Percentiles rank a stretch among this genome's conserved stretches.
Conservation (phyloP, 2,888 invertebrate genomes). For the Alcis repandata region DNA sequence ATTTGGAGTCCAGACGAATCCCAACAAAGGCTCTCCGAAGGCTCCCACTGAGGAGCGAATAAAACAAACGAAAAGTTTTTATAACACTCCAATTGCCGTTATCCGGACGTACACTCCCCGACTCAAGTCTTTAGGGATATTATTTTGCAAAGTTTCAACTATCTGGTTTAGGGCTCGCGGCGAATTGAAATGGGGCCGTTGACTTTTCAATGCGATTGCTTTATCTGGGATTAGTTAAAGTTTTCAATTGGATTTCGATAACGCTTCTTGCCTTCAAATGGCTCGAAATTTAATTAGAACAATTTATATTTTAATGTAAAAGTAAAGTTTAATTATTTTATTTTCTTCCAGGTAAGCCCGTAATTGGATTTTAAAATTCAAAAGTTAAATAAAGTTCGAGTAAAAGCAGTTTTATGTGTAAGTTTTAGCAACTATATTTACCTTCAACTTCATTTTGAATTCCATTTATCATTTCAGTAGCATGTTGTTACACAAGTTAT, state of each 20-base stretch:
- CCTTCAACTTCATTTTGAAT: too few relatives aligned
- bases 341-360: conserved; percentile 1
- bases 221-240: conserved; percentile 5
- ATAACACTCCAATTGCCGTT: conserved; percentile 68
- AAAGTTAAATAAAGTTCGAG: not conserved
- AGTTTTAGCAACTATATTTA: not conserved
- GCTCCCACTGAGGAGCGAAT: conserved; percentile 55
- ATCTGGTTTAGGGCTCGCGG: conserved; percentile 28
- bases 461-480: not conserved
- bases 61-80: conserved; percentile 81
- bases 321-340: not conserved
- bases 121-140: conserved; percentile 41
- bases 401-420: not conserved
- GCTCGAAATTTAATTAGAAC: not conserved
- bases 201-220: conserved; percentile 20
- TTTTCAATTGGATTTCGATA: conserved; percentile 4
- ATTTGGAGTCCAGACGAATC: conserved; percentile 72
- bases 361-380: not conserved
- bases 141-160: conserved; percentile 41
- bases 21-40: conserved; percentile 53
- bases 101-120: conserved; percentile 54
- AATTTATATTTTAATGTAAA: not conserved
- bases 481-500: not conserved
- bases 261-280: conserved; percentile 1
- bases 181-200: conserved; percentile 24